Evolutionary conservation across 2,888 invertebrate genomes (phyloP), one percentile per base, ranked within the genome.

Genomic region (Schizotus pectinicornis): DNA sequence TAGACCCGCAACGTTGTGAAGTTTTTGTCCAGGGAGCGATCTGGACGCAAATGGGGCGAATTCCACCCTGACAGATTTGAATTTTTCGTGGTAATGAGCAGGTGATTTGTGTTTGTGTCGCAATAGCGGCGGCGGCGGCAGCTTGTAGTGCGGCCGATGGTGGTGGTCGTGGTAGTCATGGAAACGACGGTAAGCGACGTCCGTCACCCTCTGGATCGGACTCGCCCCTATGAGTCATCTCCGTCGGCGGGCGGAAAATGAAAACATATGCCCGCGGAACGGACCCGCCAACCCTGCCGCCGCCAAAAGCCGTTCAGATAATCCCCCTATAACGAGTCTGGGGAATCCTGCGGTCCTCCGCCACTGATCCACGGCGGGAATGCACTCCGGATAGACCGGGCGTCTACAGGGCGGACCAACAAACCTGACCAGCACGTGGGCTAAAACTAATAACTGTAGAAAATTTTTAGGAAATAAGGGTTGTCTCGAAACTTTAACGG

Each of bases 241-340:
- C 52, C 51, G 54, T 59, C 54, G 47, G 50, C 36, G 39, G 45
- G 54, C 46, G 51, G 55, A 60, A 63, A 64, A 62, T 62, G 53
- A 60, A 53, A 64, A 62, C 64, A 53, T 64, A 64, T 62, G 59
- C 58, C 58, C 45, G 45, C 42, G 50, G 45, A 43, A 47, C 37
- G 49, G 47, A 52, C 61, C 53, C 51, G 56, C 60, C 55, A 45
- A 55, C 39, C 49, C 53, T 58, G 34, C 48, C 30, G 51, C 47
- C 53, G 51, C 59, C 57, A 49, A 56, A 61, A 63, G 47, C 51
- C 59, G 59, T 55, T 59, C 63, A 63, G 63, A 58, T 63, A 59
- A 63, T 63, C 58, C 53, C 43, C 35, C 35, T 54, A 59, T 61
- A 61, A 63, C 56, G 58, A 63, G 50, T 30, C 47, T 11, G 46